Conservation (phyloP, 2,113 vertebrate genomes). For the Phaethornis superciliosus region DNA sequence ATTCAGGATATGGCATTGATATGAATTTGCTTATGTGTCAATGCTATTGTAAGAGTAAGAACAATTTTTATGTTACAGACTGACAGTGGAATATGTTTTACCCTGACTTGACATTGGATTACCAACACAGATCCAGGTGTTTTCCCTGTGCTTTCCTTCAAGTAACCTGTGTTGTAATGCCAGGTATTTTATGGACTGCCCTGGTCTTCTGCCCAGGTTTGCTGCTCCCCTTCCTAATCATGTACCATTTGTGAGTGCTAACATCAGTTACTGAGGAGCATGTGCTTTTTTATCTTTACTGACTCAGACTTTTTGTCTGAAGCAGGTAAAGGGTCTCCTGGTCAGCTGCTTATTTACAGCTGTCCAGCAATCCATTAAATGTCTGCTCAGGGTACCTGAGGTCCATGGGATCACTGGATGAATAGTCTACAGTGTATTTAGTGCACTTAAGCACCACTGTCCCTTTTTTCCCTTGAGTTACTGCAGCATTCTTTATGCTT, state of each 20-base stretch:
- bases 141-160: background rate
- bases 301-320: background rate
- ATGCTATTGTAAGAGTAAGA: background rate
- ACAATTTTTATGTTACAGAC: background rate
- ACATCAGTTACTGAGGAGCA: background rate
- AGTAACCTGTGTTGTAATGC: background rate
- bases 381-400: background rate
- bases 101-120: background rate
- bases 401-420: background rate
- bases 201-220: background rate
- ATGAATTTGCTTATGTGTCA: background rate
- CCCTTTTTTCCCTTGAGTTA: slow-evolving; percentile 2
- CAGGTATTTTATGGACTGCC: background rate
- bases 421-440: background rate
- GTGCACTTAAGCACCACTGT: background rate
- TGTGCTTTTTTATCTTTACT: background rate
- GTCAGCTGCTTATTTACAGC: background rate
- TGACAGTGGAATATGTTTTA: background rate
- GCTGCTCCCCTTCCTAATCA: background rate
- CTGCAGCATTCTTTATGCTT: background rate
- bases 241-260: background rate
- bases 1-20: background rate
- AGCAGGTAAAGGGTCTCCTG: background rate
- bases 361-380: background rate
- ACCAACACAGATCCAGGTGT: background rate